These are phyloP conservation scores for Dendrocincla tyrannina DNA, from an alignment of 2,797 vertebrate species.

Conservation along the genomic window DNA sequence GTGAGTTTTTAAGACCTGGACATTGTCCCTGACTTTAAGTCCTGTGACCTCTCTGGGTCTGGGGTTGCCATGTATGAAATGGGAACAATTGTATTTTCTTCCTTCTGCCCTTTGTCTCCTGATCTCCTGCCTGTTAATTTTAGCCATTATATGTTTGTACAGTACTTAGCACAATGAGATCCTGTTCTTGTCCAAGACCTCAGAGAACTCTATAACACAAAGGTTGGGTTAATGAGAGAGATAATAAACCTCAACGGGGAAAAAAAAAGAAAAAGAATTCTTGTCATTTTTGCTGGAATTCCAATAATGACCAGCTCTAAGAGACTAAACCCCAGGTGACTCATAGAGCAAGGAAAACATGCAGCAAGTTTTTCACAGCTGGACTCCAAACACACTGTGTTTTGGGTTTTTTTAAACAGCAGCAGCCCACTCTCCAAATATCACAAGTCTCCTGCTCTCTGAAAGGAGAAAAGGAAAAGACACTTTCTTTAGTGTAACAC, in stretches of 20 bases:
- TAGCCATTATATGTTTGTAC: slow-evolving; percentile 42
- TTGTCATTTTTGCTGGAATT: slow-evolving; percentile 43
- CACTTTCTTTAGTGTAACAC: background rate
- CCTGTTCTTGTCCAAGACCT: slow-evolving; percentile 42
- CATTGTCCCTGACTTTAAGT: background rate
- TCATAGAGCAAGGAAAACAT: slow-evolving; percentile 10
- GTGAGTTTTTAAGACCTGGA: slow-evolving; percentile 15
- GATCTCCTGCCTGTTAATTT: background rate
- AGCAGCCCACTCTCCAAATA: background rate
- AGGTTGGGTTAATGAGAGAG: slow-evolving; percentile 32
- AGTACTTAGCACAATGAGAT: slow-evolving; percentile 53
- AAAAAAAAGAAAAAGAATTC: background rate
- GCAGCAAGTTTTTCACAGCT: background rate
- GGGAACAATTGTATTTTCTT: slow-evolving; percentile 20
- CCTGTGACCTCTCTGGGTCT: background rate
- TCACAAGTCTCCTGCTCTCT: background rate
- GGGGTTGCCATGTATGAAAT: background rate
- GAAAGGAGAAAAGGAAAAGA: background rate
- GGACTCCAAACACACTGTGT: background rate
- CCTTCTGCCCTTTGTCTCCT: background rate
- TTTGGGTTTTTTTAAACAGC: background rate
- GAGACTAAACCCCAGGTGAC: background rate
- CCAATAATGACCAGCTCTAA: background rate
- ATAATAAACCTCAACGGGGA: slow-evolving; percentile 14
- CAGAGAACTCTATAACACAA: slow-evolving; percentile 35